phyloP scores from a whole-genome alignment of 2,888 invertebrate genomes.

The Dynastes grantii region DNA sequence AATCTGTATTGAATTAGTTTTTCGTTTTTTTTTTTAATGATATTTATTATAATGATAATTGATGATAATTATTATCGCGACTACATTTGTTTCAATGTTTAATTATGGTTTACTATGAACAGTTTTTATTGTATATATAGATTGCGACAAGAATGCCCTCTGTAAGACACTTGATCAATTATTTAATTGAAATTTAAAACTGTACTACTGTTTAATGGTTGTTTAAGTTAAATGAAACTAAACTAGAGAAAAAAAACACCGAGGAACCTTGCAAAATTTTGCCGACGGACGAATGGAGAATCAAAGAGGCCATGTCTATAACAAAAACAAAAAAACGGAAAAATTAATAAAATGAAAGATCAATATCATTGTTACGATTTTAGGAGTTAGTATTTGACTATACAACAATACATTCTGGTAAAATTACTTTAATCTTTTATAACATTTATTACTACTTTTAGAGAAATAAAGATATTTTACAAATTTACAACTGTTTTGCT shows the following conservation, averaged over 20 bases:
- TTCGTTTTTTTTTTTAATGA: neutral
- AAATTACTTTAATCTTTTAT: conserved; percentile 54
- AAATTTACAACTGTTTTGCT: conserved; percentile 43
- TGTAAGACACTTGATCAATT: conserved; percentile 17
- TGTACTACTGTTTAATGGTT: conserved; percentile 11
- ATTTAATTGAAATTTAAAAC: conserved; percentile 43
- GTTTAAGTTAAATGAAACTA: conserved; percentile 25
- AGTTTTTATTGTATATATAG: conserved; percentile 48
- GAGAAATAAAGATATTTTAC: conserved; percentile 54
- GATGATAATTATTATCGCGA: no score
- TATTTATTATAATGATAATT: neutral
- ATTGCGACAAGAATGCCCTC: conserved; percentile 50
- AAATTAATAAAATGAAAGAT: conserved; percentile 28
- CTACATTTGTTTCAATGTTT: neutral
- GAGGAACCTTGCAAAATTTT: conserved; percentile 13
- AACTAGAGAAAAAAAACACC: conserved; percentile 19
- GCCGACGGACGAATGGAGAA: neutral
- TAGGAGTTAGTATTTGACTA: conserved; percentile 51
- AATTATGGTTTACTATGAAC: conserved; percentile 6
- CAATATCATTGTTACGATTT: conserved; percentile 52
- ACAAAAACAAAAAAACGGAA: neutral
- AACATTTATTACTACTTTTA: conserved; percentile 55
- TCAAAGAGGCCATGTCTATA: conserved; percentile 17
- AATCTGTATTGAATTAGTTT: neutral
- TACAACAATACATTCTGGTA: conserved; percentile 52